Conservation (phyloP, 1,140 invertebrate genomes). For the Aleiodes sp. region DNA sequence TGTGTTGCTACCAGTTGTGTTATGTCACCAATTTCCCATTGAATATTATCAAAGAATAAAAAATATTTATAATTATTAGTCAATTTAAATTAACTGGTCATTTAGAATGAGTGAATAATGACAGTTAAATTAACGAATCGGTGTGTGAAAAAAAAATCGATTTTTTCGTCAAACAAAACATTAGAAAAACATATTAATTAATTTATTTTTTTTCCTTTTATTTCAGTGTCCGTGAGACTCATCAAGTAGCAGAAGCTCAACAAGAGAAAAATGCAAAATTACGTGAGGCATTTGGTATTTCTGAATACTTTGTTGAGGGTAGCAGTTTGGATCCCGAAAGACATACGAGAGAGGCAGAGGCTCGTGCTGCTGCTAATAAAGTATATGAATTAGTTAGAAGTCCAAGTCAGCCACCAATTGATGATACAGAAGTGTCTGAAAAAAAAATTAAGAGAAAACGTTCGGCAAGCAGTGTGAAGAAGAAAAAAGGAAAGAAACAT, state of each 20-base stretch:
- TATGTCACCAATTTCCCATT: constrained; percentile 49
- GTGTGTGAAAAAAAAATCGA: constrained; percentile 40
- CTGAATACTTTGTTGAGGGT: constrained; percentile 92
- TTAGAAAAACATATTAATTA: background rate
- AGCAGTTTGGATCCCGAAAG: constrained; percentile 90
- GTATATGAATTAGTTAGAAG: constrained; percentile 53
- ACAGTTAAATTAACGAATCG: constrained; percentile 60
- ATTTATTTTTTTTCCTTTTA: constrained; percentile 3
- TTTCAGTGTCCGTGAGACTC: constrained; percentile 90
- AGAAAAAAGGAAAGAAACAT: constrained; percentile 61
- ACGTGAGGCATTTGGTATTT: constrained; percentile 94
- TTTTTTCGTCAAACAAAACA: background rate
- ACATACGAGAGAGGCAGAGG: constrained; percentile 80
- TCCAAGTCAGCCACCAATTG: constrained; percentile 50
- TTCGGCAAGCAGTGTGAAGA: constrained; percentile 53
- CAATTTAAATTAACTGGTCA: constrained; percentile 34
- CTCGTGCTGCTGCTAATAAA: constrained; percentile 51
- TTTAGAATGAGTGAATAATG: constrained; percentile 41
- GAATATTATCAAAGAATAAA: constrained; percentile 25
- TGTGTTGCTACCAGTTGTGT: constrained; percentile 42
- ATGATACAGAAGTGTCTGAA: constrained; percentile 37
- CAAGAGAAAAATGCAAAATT: constrained; percentile 93
- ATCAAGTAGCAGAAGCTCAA: constrained; percentile 96
- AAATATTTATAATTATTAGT: constrained; percentile 37
- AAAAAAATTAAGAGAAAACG: constrained; percentile 57